Base-by-base conservation (phyloP, 2,888 invertebrate species). In the Gymnocheta viridis region DNA sequence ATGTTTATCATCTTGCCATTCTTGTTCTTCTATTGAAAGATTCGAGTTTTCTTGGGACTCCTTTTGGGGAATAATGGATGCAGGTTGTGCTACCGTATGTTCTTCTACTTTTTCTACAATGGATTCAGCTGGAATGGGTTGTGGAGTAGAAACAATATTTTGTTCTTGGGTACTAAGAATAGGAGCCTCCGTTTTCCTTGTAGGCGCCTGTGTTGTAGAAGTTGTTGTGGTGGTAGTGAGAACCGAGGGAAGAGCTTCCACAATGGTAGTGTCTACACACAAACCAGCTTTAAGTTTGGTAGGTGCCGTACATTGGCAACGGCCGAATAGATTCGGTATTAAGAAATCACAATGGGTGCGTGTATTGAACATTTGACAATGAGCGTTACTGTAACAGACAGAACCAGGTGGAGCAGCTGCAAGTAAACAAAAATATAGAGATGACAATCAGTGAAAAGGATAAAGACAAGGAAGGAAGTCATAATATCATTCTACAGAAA, bases 281-380 rank as follows among this genome's bases (percentile, higher is more conserved):
- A 93, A 93, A 86, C 95, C 95, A 17, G 94, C 95, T 27, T 93
- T 92, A 92, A 95, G 95, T 82, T 93, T 93, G 86, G 94, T 93
- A 49, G 94, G 94, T 10, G 94, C 91, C 87, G 95, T 95, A 90
- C 98, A 98, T 83, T 96, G 95, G 89, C 98, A 98, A 89, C 96
- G 94, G 62, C 98, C 98, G 90, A 97, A 97, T 12, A 98, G 94
- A 91, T 97, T 96, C 32, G 97, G 96, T 87, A 98, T 97, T 69
- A 97, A 94, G 91, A 96, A 98, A 91, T 97, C 97, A 89, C 98
- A 98, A 89, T 96, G 96, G 86, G 96, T 96, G 89, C 96, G 95
- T 85, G 94, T 94, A 88, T 96, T 96, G 94, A 96, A 96, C 89
- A 97, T 94, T 82, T 95, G 95, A 91, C 98, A 98, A 91, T 98